Percentiles rank a stretch among this genome's conserved stretches.
Evolutionary conservation across 2,797 vertebrate genomes (phyloP).

Genomic region (Cuniculus paca): DNA sequence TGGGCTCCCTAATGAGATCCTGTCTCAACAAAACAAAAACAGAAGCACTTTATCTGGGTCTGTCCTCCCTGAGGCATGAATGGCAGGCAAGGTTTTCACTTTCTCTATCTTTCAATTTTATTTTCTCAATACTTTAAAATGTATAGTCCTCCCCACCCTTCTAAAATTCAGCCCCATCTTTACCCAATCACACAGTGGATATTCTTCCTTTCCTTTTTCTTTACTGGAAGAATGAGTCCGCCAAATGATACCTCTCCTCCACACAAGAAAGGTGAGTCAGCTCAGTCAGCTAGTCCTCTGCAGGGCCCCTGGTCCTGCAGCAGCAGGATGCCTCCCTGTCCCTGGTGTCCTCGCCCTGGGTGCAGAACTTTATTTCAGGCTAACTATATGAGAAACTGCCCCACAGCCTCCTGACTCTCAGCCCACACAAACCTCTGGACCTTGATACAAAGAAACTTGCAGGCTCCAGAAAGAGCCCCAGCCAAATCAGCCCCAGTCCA

Average conservation of each 20-base stretch:
- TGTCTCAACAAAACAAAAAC: background rate
- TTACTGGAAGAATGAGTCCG: slow-evolving; percentile 65
- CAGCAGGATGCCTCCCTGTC: background rate
- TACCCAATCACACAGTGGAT: background rate
- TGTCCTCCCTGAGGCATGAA: background rate
- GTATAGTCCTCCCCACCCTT: background rate
- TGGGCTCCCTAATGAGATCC: background rate
- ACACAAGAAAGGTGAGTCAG: slow-evolving; percentile 63
- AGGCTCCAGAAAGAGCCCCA: background rate
- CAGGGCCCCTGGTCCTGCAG: background rate
- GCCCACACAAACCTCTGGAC: background rate
- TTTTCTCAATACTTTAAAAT: slow-evolving; percentile 43
- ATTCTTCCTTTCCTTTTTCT: slow-evolving; percentile 38
- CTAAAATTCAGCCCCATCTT: slow-evolving; percentile 5
- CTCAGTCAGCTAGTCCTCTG: slow-evolving; percentile 64
- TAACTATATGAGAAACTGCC: background rate
- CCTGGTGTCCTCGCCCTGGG: background rate
- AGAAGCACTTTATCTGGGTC: background rate
- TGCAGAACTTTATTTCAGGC: slow-evolving; percentile 17
- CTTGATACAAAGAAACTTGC: background rate
- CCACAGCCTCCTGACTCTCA: background rate
- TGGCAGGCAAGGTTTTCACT: background rate
- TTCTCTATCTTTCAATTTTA: slow-evolving; percentile 29
- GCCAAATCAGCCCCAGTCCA: background rate
- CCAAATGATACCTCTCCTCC: background rate